Evolutionary conservation across 2,888 invertebrate species (phyloP).

Genomic region (Andrena haemorrhoa): DNA sequence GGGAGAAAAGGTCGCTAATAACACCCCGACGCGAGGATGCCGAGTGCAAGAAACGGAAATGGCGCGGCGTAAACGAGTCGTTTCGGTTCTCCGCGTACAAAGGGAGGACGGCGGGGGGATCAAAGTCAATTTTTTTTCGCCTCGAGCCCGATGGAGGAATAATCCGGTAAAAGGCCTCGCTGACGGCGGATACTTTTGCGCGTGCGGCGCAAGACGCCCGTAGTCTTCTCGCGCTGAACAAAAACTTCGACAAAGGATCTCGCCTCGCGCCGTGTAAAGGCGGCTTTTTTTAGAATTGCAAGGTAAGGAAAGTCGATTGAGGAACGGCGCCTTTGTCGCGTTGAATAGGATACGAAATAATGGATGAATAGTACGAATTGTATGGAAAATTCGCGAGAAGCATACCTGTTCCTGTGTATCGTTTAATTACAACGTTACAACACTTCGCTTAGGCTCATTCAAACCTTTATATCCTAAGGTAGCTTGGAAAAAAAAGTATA

Average conservation of each 20-base stretch:
- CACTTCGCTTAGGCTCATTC: too few relatives aligned
- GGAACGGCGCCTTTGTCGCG: background rate
- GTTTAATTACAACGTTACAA: too few relatives aligned
- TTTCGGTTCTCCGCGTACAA: slow-evolving; percentile 36
- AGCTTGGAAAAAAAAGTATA: too few relatives aligned
- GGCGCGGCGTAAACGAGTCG: slow-evolving; percentile 60
- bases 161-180: slow-evolving; percentile 39
- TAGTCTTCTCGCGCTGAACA: slow-evolving; percentile 10
- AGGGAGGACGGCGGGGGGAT: slow-evolving; percentile 25
- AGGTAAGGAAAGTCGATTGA: background rate
- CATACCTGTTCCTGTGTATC: too few relatives aligned
- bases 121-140: slow-evolving; percentile 56
- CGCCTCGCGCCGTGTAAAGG: background rate
- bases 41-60: slow-evolving; percentile 55
- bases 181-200: slow-evolving; percentile 2
- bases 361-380: background rate
- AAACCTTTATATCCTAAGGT: too few relatives aligned
- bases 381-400: background rate
- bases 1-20: slow-evolving; percentile 32
- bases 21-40: slow-evolving; percentile 27
- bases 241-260: slow-evolving; percentile 31
- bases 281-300: slow-evolving; percentile 3
- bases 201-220: background rate
- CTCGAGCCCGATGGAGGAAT: slow-evolving; percentile 17
- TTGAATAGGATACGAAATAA: background rate